phyloP scores from a whole-genome alignment of 2,797 vertebrate genomes.

The Scarus forsteni region DNA sequence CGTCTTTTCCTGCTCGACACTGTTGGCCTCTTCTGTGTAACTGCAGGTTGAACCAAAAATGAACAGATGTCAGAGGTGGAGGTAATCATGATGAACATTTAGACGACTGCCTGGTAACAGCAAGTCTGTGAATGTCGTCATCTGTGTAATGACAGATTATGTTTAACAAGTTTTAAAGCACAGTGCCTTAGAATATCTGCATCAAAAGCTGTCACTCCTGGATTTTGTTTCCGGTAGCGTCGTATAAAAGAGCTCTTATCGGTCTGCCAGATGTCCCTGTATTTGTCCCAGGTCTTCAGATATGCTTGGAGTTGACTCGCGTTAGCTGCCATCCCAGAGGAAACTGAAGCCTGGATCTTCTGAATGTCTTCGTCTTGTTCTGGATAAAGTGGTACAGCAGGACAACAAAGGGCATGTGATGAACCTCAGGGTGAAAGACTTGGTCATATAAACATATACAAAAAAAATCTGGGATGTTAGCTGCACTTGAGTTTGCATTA shows the following conservation, averaged over 20 bases:
- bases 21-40: slow-evolving; percentile 90
- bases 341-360: slow-evolving; percentile 88
- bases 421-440: not conserved
- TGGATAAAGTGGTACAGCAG: slow-evolving; percentile 51
- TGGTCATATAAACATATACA: not conserved
- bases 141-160: too few relatives aligned
- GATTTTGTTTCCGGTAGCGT: slow-evolving; percentile 87
- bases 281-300: slow-evolving; percentile 90
- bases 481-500: too few relatives aligned
- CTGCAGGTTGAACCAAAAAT: slow-evolving; percentile 62
- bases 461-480: too few relatives aligned
- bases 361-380: slow-evolving; percentile 89
- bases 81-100: too few relatives aligned
- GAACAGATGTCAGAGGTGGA: too few relatives aligned
- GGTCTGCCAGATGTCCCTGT: slow-evolving; percentile 91
- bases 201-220: slow-evolving; percentile 89
- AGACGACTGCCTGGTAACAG: too few relatives aligned
- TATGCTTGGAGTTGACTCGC: slow-evolving; percentile 84
- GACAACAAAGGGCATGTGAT: not conserved
- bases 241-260: slow-evolving; percentile 90
- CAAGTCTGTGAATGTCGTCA: too few relatives aligned
- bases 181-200: slow-evolving; percentile 89
- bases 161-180: not conserved
- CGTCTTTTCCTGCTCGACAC: slow-evolving; percentile 90
- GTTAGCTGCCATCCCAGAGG: slow-evolving; percentile 84